A percentile compares a stretch with the other conserved stretches of the same genome.
phyloP scores from a whole-genome alignment of 1,140 invertebrate genomes.

The Cydia pomonella region DNA sequence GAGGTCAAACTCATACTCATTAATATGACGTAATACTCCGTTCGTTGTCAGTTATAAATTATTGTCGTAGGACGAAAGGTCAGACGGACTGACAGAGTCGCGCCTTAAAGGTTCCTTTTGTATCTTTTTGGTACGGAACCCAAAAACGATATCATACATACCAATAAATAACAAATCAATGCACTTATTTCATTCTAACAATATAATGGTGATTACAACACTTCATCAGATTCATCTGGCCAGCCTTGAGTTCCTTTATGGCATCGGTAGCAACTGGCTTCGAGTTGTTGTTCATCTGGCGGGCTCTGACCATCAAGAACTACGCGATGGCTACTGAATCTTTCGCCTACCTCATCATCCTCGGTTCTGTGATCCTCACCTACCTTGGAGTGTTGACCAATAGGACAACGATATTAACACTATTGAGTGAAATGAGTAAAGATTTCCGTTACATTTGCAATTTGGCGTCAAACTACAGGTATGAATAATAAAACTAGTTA shows the following conservation, averaged over 20 bases:
- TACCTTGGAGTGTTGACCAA: neutral
- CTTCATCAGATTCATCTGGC: constrained; percentile 8
- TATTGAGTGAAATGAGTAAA: neutral
- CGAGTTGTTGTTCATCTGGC: neutral
- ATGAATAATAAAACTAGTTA: neutral
- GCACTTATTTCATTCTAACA: too few species aligned
- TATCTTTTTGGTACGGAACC: too few species aligned
- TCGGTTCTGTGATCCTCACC: neutral
- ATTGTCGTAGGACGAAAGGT: too few species aligned
- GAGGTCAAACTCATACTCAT: too few species aligned
- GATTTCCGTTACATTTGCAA: neutral
- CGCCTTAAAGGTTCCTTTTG: too few species aligned
- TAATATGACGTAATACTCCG: too few species aligned
- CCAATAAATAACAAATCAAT: too few species aligned
- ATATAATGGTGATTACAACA: neutral
- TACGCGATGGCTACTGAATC: constrained; percentile 1
- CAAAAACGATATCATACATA: too few species aligned
- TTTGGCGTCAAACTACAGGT: constrained; percentile 2
- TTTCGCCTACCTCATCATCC: constrained; percentile 6
- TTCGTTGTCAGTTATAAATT: too few species aligned
- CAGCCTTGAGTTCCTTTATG: neutral
- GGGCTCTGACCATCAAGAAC: neutral
- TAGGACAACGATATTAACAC: neutral
- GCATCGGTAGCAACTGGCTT: neutral
- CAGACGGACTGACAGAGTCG: too few species aligned